These are phyloP conservation scores for Schizaphis graminum DNA, from an alignment of 2,888 invertebrate genomes.

Conservation along the genomic window DNA sequence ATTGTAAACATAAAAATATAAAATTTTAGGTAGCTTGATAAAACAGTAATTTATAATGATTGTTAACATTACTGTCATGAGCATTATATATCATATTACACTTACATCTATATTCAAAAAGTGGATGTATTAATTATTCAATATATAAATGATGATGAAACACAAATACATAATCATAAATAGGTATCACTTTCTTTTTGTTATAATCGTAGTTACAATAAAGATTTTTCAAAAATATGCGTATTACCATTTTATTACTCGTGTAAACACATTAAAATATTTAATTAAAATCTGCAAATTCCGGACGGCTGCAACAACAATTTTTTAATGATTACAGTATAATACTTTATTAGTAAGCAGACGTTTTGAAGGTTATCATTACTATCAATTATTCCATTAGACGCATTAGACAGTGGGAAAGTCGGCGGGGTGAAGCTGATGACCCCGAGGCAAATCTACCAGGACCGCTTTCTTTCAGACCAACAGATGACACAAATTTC, in stretches of 20 bases:
- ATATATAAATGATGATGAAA: not conserved
- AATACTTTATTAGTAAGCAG: slow-evolving; percentile 41
- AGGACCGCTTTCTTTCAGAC: slow-evolving; percentile 61
- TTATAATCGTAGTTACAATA: not conserved
- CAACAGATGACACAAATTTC: slow-evolving; percentile 57
- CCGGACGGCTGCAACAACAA: not conserved
- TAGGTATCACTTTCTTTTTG: slow-evolving; percentile 27
- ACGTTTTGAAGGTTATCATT: slow-evolving; percentile 60
- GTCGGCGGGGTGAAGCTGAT: slow-evolving; percentile 61
- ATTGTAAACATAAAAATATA: not conserved
- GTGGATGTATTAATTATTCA: not conserved
- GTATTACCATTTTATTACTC: not conserved
- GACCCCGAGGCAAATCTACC: slow-evolving; percentile 61
- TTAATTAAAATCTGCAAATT: slow-evolving; percentile 24
- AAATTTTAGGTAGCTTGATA: not conserved
- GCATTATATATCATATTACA: not conserved
- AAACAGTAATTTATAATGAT: not conserved
- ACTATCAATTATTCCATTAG: slow-evolving; percentile 60
- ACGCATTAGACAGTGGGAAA: slow-evolving; percentile 51
- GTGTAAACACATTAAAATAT: not conserved
- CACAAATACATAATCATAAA: not conserved
- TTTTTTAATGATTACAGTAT: slow-evolving; percentile 41
- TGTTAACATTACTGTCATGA: not conserved
- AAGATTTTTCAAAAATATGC: not conserved
- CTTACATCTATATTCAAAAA: not conserved